Base-by-base conservation (phyloP, 2,888 invertebrate genomes). In the Agapetus fuscipes region DNA sequence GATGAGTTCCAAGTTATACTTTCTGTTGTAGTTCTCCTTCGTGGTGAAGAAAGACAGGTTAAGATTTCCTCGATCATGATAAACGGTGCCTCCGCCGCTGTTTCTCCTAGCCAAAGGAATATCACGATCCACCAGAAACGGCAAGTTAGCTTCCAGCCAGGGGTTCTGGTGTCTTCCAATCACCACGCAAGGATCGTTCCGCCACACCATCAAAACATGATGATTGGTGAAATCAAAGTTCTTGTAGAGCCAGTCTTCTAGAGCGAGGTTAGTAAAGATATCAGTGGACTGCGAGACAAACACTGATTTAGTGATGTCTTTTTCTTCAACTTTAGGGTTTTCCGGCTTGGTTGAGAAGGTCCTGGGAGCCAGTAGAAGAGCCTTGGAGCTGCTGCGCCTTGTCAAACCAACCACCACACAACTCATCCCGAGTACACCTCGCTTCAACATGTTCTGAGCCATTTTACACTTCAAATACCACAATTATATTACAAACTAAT, bases 121-220 rank as follows among this genome's bases (percentile, higher is more conserved):
- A 11, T 79, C 80, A 28, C 74, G 68, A 33, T 78, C 75, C 45
- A 70, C 57, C 33, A 87, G 60, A 28, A 72, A 70, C 2, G 78
- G 71, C 2, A 89, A 65, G 60, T 96, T 86, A 2, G 88, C 83
- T 61, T 98, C 97, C 20, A 81, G 60, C 85, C 95, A 98, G 1
- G 95, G 93, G 63, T 98, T 98, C 62, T 97, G 97, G 62, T 96
- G 90, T 40, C 90, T 78, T 4, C 98, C 98, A 57, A 97, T 81
- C 3, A 98, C 95, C 37, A 98, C 88, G 57, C 91, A 86, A 0
- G 96, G 95, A 50, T 83, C 76, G 61, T 96, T 98, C 37, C 83
- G 77, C 93, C 95, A 97, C 39, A 97, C 66, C 62, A 96, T 74
- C 57, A 97, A 68, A 2, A 94, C 73, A 59, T 90, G 86, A 56